Percentiles rank a stretch among this genome's conserved stretches.
Conservation (phyloP, 2,113 vertebrate genomes). For the Isurus oxyrinchus region DNA sequence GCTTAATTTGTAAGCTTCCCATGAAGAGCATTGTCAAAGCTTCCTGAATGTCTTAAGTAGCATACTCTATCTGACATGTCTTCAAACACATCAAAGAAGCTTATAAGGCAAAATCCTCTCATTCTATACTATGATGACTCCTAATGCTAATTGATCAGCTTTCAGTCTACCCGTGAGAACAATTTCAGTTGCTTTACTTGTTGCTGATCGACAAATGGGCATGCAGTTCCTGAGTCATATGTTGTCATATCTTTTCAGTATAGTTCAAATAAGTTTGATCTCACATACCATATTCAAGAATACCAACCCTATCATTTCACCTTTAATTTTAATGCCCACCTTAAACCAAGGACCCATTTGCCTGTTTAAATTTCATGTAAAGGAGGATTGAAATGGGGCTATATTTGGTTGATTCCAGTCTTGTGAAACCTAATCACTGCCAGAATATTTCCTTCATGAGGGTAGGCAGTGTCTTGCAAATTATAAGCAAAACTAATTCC, state of each 20-base stretch:
- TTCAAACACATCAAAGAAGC: neutral
- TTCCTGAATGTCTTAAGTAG: neutral
- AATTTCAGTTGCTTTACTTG: neutral
- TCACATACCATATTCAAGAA: neutral
- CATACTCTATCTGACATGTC: neutral
- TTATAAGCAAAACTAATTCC: neutral
- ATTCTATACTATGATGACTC: neutral
- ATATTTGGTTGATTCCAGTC: neutral
- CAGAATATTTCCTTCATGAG: neutral
- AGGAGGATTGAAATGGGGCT: neutral
- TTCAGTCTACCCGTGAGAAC: neutral
- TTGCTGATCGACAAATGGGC: neutral
- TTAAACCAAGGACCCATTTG: neutral
- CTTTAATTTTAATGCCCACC: neutral
- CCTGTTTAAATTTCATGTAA: too few relatives aligned
- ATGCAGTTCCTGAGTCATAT: neutral
- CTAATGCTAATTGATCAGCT: neutral
- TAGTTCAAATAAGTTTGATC: neutral
- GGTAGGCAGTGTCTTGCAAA: neutral
- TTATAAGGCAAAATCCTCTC: neutral
- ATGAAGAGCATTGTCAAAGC: neutral
- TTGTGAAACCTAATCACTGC: neutral
- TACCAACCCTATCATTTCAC: neutral
- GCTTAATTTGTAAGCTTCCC: neutral
- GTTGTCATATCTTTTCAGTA: neutral